Percentiles rank a stretch among this genome's conserved stretches.
These are phyloP conservation scores for Tauraco erythrolophus DNA, from an alignment of 2,113 vertebrate species.

Conservation along the genomic window DNA sequence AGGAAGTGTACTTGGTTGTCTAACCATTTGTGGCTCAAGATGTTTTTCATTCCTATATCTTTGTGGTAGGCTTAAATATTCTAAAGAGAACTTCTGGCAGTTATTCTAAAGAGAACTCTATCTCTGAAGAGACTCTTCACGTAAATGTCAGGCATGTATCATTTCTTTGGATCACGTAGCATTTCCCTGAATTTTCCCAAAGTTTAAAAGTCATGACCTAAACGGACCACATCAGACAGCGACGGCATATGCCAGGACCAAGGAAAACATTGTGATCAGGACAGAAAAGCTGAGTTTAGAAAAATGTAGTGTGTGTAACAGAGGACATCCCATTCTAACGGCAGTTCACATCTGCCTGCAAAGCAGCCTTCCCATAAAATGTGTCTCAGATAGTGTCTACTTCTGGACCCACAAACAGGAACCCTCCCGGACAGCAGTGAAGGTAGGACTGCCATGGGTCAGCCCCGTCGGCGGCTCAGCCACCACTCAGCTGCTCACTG, in stretches of 20 bases:
- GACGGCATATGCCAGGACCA: neutral
- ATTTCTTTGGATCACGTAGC: neutral
- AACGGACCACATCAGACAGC: neutral
- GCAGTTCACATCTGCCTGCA: neutral
- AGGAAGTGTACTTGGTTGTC: neutral
- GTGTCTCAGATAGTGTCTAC: neutral
- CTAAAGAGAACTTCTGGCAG: neutral
- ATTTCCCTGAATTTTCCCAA: neutral
- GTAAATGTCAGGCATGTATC: neutral
- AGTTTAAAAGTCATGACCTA: neutral
- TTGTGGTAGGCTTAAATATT: neutral
- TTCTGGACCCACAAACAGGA: neutral
- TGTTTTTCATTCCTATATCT: neutral
- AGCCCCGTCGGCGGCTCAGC: no score
- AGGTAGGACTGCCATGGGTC: no score
- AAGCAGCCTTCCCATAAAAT: neutral
- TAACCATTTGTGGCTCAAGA: neutral
- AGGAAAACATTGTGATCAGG: neutral
- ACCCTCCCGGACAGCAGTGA: neutral
- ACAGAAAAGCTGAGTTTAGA: neutral
- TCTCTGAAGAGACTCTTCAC: neutral
- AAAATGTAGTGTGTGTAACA: neutral
- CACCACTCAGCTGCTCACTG: no score
- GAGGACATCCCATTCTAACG: neutral
- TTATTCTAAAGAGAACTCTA: neutral